phyloP scores from a whole-genome alignment of 2,888 invertebrate species.

The Hetaerina titia region DNA sequence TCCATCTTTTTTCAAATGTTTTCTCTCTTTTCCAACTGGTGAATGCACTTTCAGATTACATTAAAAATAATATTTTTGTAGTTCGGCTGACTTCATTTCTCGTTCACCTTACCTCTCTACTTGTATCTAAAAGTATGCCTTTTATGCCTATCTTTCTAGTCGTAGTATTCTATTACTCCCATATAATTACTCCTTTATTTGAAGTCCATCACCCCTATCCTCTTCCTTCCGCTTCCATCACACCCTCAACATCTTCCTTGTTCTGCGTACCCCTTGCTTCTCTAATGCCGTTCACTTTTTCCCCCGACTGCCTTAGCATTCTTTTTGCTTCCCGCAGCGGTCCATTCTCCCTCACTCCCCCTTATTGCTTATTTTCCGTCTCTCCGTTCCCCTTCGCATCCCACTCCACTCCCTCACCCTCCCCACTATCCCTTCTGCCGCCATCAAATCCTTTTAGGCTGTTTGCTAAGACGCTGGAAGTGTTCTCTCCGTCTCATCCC shows the following conservation, averaged over 20 bases:
- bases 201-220: not conserved
- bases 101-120: too few relatives aligned
- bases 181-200: too few relatives aligned
- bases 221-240: not conserved
- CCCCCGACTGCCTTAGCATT: not conserved
- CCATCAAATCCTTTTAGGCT: slow-evolving; percentile 37
- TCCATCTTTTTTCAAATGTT: too few relatives aligned
- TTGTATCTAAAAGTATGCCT: too few relatives aligned
- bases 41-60: too few relatives aligned
- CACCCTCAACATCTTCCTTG: not conserved
- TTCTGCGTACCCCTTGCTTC: not conserved
- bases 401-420: not conserved
- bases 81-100: too few relatives aligned
- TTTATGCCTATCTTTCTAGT: too few relatives aligned
- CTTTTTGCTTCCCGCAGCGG: not conserved
- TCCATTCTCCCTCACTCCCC: not conserved
- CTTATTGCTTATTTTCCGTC: slow-evolving; percentile 27
- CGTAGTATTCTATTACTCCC: too few relatives aligned
- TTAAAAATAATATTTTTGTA: too few relatives aligned
- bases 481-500: not conserved
- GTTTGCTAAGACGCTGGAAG: slow-evolving; percentile 15
- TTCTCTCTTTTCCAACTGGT: too few relatives aligned
- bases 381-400: too few relatives aligned
- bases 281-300: not conserved
- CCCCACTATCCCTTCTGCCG: not conserved